Conservation (phyloP, 2,113 vertebrate genomes). For the Drymodes brunneopygia region DNA sequence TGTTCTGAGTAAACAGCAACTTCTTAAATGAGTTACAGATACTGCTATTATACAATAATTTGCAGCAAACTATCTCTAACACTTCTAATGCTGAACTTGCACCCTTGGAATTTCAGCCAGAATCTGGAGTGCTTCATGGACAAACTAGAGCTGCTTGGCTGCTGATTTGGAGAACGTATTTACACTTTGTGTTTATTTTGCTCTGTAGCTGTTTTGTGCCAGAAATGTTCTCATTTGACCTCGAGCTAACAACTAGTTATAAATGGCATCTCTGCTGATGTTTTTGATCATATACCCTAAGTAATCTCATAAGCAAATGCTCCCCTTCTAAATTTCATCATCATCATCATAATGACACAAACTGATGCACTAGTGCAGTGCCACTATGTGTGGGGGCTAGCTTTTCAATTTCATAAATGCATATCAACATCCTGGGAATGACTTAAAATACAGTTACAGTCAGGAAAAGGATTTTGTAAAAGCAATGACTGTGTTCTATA, state of each 20-base stretch:
- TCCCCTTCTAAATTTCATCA: not conserved
- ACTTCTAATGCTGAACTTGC: not conserved
- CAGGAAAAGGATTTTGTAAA: conserved; percentile 15
- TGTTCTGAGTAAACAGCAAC: not conserved
- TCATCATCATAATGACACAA: not conserved
- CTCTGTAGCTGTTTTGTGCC: not conserved
- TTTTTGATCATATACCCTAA: not conserved
- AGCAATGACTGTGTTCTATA: not conserved
- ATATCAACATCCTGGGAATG: not conserved
- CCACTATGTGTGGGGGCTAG: not conserved
- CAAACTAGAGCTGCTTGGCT: not conserved
- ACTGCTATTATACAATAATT: not conserved
- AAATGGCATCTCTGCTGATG: not conserved
- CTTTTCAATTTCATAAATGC: conserved; percentile 37
- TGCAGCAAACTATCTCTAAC: not conserved
- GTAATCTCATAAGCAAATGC: not conserved
- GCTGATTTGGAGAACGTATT: not conserved
- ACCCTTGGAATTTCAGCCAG: not conserved
- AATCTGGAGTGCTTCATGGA: not conserved
- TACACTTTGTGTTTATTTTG: not conserved
- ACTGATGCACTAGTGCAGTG: not conserved
- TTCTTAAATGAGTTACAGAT: conserved; percentile 8
- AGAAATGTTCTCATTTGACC: not conserved
- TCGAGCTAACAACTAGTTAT: not conserved
- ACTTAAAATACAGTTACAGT: not conserved